These are phyloP conservation scores for Neria commutata DNA, from an alignment of 2,888 invertebrate genomes.

Conservation along the genomic window DNA sequence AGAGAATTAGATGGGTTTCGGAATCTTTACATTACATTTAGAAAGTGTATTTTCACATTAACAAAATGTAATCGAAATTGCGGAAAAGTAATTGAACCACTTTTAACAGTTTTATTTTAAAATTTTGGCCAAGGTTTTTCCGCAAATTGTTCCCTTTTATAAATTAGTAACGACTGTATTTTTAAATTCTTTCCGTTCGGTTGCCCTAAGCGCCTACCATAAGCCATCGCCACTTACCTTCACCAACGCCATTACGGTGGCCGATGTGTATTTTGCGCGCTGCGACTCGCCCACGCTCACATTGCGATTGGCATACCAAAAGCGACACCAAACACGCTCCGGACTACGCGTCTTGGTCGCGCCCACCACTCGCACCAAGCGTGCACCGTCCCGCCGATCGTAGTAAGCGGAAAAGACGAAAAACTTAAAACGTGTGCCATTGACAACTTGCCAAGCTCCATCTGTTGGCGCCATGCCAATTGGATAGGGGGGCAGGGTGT, in stretches of 20 bases:
- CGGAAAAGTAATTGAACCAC: too few relatives aligned
- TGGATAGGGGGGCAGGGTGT: conserved; percentile 67
- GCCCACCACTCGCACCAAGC: conserved; percentile 79
- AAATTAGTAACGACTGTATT: neutral
- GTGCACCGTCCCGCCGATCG: conserved; percentile 72
- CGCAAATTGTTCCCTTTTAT: too few relatives aligned
- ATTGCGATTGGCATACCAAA: conserved; percentile 69
- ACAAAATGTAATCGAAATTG: too few relatives aligned
- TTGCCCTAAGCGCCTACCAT: neutral
- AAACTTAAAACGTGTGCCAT: conserved; percentile 75
- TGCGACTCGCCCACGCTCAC: conserved; percentile 24
- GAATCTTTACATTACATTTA: too few relatives aligned
- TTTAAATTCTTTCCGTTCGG: neutral
- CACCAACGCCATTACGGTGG: conserved; percentile 76
- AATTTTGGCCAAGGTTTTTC: too few relatives aligned
- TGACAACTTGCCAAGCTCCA: conserved; percentile 75
- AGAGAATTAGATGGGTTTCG: too few relatives aligned
- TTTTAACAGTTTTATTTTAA: too few relatives aligned
- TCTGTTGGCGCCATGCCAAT: conserved; percentile 73
- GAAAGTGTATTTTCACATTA: too few relatives aligned
- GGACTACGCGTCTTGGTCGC: conserved; percentile 87
- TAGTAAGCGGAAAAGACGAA: conserved; percentile 91
- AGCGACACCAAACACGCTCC: conserved; percentile 79
- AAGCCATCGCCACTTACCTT: conserved; percentile 66
- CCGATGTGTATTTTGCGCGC: conserved; percentile 63